Percentiles rank a stretch among this genome's conserved stretches.
These are phyloP conservation scores for Crepidodera aurea DNA, from an alignment of 2,888 invertebrate species.

Conservation along the genomic window DNA sequence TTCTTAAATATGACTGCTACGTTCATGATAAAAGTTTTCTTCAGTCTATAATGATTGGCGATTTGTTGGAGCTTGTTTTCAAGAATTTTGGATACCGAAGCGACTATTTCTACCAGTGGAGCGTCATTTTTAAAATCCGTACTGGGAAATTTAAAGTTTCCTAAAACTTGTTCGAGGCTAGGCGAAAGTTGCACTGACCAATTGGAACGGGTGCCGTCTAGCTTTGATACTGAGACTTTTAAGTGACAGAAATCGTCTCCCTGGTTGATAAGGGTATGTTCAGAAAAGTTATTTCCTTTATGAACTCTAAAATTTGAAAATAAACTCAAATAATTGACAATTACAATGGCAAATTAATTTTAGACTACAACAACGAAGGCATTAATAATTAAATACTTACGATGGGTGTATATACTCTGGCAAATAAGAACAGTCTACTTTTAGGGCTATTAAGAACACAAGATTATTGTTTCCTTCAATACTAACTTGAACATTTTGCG, in stretches of 20 bases:
- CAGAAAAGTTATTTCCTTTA: conserved; percentile 25
- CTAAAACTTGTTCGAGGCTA: conserved; percentile 63
- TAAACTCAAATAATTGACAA: no score
- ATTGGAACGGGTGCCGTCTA: conserved; percentile 58
- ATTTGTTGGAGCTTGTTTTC: conserved; percentile 62
- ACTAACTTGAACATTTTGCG: conserved; percentile 72
- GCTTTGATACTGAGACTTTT: conserved; percentile 48
- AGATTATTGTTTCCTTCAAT: conserved; percentile 63
- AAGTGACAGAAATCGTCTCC: conserved; percentile 51
- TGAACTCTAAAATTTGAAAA: conserved; percentile 9
- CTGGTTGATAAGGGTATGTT: conserved; percentile 41
- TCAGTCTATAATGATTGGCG: conserved; percentile 57
- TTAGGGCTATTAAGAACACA: conserved; percentile 71
- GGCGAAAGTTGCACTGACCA: conserved; percentile 64
- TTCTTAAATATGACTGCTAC: conserved; percentile 60
- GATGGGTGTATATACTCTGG: conserved; percentile 62
- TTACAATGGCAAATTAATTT: not conserved
- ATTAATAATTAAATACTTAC: no score
- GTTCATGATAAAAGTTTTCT: conserved; percentile 62
- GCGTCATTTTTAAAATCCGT: conserved; percentile 60
- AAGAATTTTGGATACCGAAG: conserved; percentile 64
- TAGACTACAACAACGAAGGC: no score
- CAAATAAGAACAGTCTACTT: conserved; percentile 69
- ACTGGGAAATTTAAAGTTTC: conserved; percentile 59
- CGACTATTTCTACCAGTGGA: conserved; percentile 67